Percentiles rank a stretch among this genome's conserved stretches.
These are phyloP conservation scores for Carposina sasakii DNA, from an alignment of 1,140 invertebrate genomes.

Conservation along the genomic window DNA sequence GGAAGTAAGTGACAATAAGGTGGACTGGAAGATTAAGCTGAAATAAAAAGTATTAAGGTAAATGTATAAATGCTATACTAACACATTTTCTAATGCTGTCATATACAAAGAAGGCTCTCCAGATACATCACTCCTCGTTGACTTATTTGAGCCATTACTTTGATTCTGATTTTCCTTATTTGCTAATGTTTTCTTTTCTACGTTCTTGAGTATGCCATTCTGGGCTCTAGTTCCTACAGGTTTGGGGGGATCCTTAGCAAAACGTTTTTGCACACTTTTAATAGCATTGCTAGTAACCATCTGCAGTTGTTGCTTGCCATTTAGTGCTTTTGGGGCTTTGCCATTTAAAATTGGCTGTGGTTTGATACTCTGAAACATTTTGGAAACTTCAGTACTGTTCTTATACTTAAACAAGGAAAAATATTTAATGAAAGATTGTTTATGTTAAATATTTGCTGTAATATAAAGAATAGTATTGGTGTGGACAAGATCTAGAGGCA, in stretches of 20 bases:
- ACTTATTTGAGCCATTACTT: conserved; percentile 53
- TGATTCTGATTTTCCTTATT: conserved; percentile 52
- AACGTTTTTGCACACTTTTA: conserved; percentile 66
- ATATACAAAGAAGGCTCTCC: conserved; percentile 79
- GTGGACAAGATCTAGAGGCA: too few species aligned
- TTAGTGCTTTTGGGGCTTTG: conserved; percentile 50
- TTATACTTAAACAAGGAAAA: too few species aligned
- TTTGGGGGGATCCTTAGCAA: conserved; percentile 64
- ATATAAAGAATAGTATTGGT: too few species aligned
- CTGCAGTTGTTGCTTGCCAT: conserved; percentile 54
- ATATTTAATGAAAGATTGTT: too few species aligned
- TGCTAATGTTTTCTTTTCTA: conserved; percentile 56
- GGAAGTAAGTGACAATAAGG: too few species aligned
- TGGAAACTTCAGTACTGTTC: too few species aligned
- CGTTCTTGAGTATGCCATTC: conserved; percentile 71
- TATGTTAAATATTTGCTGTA: too few species aligned
- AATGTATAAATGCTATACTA: too few species aligned
- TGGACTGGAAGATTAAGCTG: too few species aligned
- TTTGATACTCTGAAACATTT: conserved; percentile 55
- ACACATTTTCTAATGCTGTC: conserved; percentile 83
- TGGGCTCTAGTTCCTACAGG: conserved; percentile 47
- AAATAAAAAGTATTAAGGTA: too few species aligned
- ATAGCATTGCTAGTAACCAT: conserved; percentile 53
- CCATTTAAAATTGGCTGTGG: conserved; percentile 45
- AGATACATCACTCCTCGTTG: conserved; percentile 75